A percentile compares a stretch with the other conserved stretches of the same genome.
Conservation (phyloP, 53 echinoderm and acorn worm genomes). For the Stichopus horrens region DNA sequence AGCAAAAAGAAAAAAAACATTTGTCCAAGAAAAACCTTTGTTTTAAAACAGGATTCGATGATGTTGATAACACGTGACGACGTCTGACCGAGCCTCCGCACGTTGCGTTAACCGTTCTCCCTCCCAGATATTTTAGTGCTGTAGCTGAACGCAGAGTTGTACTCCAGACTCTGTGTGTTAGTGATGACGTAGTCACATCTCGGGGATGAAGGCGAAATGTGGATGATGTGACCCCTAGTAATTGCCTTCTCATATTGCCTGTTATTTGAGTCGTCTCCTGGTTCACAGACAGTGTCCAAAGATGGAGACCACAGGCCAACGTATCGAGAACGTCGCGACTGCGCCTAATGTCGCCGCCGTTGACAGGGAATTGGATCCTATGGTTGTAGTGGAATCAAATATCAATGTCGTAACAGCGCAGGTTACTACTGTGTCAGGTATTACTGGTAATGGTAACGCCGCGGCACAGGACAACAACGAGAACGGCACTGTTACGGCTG, state of each 20-base stretch:
- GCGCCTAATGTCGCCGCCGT: slow-evolving; percentile 30
- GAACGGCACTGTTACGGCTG: not conserved
- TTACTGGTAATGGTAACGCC: not conserved
- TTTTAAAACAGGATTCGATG: no score
- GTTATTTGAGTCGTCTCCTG: slow-evolving; percentile 42
- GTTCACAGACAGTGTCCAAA: slow-evolving; percentile 29
- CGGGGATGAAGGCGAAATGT: not conserved
- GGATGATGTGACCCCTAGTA: slow-evolving; percentile 35
- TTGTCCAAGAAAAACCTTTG: no score
- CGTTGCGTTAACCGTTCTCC: not conserved
- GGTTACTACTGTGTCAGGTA: not conserved
- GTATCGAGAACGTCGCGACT: slow-evolving; percentile 45
- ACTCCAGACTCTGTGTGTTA: not conserved
- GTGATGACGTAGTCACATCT: not conserved
- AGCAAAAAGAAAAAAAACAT: no score
- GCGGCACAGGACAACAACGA: slow-evolving; percentile 21
- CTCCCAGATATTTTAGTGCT: not conserved
- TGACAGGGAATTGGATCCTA: slow-evolving; percentile 16
- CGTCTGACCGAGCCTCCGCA: not conserved
- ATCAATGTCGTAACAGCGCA: slow-evolving; percentile 2
- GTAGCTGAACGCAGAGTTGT: not conserved
- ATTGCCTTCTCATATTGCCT: slow-evolving; percentile 43
- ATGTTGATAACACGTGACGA: not conserved
- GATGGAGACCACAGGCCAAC: slow-evolving; percentile 43
- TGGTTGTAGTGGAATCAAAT: slow-evolving; percentile 48